These are phyloP conservation scores for Syritta pipiens DNA, from an alignment of 2,888 invertebrate species.

Conservation along the genomic window DNA sequence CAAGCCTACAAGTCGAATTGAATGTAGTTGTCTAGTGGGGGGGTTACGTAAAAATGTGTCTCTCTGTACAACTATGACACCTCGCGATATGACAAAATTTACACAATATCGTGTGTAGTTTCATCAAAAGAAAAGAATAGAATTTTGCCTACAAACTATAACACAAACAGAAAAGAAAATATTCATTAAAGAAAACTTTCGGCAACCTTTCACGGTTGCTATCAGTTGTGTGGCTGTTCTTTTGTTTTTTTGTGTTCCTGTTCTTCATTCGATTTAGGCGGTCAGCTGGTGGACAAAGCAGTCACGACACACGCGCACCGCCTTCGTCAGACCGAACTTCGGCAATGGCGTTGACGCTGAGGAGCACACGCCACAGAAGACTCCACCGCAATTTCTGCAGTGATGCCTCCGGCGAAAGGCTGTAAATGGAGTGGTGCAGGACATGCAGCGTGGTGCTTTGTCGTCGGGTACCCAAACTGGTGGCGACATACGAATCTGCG, in stretches of 20 bases:
- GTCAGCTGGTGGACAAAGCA: slow-evolving; percentile 74
- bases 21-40: slow-evolving; percentile 62
- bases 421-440: slow-evolving; percentile 94
- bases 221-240: slow-evolving; percentile 58
- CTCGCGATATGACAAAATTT: slow-evolving; percentile 1
- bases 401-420: slow-evolving; percentile 97
- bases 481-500: slow-evolving; percentile 79
- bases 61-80: slow-evolving; percentile 30
- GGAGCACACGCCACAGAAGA: slow-evolving; percentile 96
- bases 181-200: slow-evolving; percentile 26
- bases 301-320: slow-evolving; percentile 92
- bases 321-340: slow-evolving; percentile 93
- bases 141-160: slow-evolving; percentile 31
- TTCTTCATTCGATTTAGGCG: neutral
- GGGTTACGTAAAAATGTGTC: slow-evolving; percentile 44
- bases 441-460: slow-evolving; percentile 94
- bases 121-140: slow-evolving; percentile 22
- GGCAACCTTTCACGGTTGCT: slow-evolving; percentile 28
- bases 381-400: slow-evolving; percentile 96
- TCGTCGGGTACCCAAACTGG: slow-evolving; percentile 98
- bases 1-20: slow-evolving; percentile 63
- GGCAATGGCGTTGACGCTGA: slow-evolving; percentile 95
- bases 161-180: slow-evolving; percentile 7
- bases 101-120: slow-evolving; percentile 49
- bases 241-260: too few relatives aligned